Evolutionary conservation across 2,113 vertebrate species (phyloP).

Genomic region (Romanogobio albipinnatus): DNA sequence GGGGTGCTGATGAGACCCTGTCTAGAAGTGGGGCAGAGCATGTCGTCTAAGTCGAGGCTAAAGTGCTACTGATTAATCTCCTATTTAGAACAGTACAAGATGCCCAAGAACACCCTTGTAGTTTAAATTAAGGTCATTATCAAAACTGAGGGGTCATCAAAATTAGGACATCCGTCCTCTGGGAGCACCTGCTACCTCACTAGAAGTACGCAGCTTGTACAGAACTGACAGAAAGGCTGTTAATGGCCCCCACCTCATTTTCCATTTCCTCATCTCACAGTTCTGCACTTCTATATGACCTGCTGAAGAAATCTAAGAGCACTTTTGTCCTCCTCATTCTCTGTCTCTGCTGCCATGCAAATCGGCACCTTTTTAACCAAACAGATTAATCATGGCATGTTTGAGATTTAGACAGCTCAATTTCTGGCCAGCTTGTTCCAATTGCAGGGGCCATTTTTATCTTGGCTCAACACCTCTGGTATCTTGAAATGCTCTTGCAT

Average conservation of each 20-base stretch:
- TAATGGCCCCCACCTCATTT: conserved; percentile 54
- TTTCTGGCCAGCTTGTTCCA: conserved; percentile 53
- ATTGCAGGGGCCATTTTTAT: conserved; percentile 57
- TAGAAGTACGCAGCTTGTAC: conserved; percentile 25
- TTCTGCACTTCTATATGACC: conserved; percentile 57
- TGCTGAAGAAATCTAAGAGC: conserved; percentile 61
- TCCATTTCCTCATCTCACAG: conserved; percentile 63
- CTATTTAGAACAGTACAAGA: conserved; percentile 62
- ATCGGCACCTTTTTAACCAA: conserved; percentile 60
- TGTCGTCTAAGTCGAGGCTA: conserved; percentile 62
- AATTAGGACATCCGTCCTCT: conserved; percentile 71
- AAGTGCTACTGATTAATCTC: conserved; percentile 67
- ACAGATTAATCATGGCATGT: conserved; percentile 66
- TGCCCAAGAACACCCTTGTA: conserved; percentile 65
- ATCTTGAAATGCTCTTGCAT: conserved; percentile 48
- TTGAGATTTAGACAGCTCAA: conserved; percentile 61
- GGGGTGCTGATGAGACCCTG: conserved; percentile 51
- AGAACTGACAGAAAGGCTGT: conserved; percentile 49
- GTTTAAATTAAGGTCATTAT: conserved; percentile 80
- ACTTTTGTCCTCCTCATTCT: conserved; percentile 19
- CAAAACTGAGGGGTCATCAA: conserved; percentile 67
- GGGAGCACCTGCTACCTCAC: conserved; percentile 65
- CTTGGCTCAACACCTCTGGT: conserved; percentile 39
- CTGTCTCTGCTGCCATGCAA: conserved; percentile 48
- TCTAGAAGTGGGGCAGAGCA: conserved; percentile 55